Percentiles rank a stretch among this genome's conserved stretches.
Evolutionary conservation across 2,113 vertebrate species (phyloP).

Genomic region (Sinocyclocheilus rhinocerous): DNA sequence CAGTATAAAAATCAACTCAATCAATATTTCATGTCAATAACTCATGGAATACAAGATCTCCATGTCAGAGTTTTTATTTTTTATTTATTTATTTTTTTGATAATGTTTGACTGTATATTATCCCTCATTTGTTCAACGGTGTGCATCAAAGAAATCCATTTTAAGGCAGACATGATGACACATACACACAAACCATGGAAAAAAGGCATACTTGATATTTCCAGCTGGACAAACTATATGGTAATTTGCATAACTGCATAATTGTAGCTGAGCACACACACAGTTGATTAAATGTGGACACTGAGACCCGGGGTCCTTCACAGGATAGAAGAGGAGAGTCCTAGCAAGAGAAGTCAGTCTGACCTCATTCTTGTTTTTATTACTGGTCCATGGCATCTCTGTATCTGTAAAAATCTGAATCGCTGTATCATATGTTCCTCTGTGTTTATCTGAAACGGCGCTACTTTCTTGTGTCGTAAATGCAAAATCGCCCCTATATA

Average conservation of each 20-base stretch:
- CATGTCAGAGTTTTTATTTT: not conserved
- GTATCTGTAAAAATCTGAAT: not conserved
- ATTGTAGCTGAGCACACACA: not conserved
- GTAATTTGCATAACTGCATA: conserved; percentile 21
- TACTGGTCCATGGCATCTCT: too few species aligned
- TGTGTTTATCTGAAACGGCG: too few species aligned
- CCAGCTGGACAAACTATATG: not conserved
- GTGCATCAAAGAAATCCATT: not conserved
- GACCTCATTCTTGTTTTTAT: conserved; percentile 31
- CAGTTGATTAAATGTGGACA: conserved; percentile 24
- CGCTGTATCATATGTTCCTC: not conserved
- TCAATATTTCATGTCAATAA: too few species aligned
- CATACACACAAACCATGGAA: not conserved
- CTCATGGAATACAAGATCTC: too few species aligned
- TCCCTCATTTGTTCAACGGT: not conserved
- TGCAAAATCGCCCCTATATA: too few species aligned
- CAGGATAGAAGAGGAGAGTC: not conserved
- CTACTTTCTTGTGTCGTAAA: too few species aligned
- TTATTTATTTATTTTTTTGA: too few species aligned
- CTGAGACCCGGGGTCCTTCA: conserved; percentile 5
- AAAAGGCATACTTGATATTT: not conserved
- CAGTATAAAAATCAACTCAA: too few species aligned
- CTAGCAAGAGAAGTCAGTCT: not conserved
- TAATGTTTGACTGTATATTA: not conserved
- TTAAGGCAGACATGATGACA: not conserved